A percentile compares a stretch with the other conserved stretches of the same genome.
phyloP scores from a whole-genome alignment of 2,888 invertebrate genomes.

The Papilio elwesi region DNA sequence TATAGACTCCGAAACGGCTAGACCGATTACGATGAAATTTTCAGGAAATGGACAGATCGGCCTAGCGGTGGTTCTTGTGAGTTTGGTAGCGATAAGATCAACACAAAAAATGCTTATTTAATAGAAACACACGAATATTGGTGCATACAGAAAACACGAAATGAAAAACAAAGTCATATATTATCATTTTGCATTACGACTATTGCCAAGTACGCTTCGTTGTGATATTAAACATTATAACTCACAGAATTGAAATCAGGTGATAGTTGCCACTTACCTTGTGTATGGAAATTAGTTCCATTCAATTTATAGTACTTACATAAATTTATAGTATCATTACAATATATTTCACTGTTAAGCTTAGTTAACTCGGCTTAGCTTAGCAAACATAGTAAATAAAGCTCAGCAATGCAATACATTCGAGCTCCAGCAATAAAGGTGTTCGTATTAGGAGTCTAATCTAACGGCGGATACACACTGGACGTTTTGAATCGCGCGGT shows the following conservation, averaged over 20 bases:
- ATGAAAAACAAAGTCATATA: too few relatives aligned
- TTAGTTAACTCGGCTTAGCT: slow-evolving; percentile 11
- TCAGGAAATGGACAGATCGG: too few relatives aligned
- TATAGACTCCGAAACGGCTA: too few relatives aligned
- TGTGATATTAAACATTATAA: background rate
- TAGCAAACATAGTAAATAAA: slow-evolving; percentile 38
- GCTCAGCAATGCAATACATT: background rate
- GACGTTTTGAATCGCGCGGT: background rate
- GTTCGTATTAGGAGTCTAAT: slow-evolving; percentile 6
- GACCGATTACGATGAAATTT: too few relatives aligned
- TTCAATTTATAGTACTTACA: background rate
- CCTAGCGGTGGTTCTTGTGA: too few relatives aligned
- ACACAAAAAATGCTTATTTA: too few relatives aligned
- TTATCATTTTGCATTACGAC: background rate
- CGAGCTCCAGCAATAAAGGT: slow-evolving; percentile 1
- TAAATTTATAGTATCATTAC: slow-evolving; percentile 10
- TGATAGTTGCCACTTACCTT: slow-evolving; percentile 11
- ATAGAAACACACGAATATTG: too few relatives aligned
- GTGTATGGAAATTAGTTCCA: slow-evolving; percentile 18
- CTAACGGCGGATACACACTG: background rate
- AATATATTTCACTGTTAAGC: slow-evolving; percentile 12
- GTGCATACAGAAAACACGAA: too few relatives aligned
- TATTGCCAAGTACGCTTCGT: background rate
- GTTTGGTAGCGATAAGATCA: too few relatives aligned
- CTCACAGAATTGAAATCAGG: background rate